phyloP scores from a whole-genome alignment of 2,888 invertebrate species.

The Drosophila mimetica region DNA sequence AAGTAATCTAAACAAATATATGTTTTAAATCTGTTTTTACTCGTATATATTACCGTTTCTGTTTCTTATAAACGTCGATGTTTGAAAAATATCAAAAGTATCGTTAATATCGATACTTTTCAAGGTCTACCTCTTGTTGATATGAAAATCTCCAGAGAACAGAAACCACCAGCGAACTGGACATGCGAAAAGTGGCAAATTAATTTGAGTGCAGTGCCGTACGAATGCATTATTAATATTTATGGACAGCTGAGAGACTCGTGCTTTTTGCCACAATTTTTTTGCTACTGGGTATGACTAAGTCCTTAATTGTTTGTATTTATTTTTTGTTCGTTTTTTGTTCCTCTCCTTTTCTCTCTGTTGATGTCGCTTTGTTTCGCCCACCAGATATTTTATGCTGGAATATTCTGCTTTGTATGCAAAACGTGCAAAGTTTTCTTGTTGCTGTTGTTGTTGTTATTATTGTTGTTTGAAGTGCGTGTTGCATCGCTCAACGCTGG shows the following conservation, averaged over 20 bases:
- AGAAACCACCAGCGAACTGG: no score
- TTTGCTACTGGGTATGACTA: slow-evolving; percentile 5
- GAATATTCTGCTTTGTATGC: slow-evolving; percentile 67
- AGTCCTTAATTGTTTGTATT: slow-evolving; percentile 3
- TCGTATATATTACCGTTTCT: no score
- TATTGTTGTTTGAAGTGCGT: slow-evolving; percentile 31
- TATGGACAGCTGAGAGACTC: not conserved
- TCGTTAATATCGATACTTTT: no score
- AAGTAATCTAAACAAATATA: no score
- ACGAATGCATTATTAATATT: slow-evolving; percentile 2
- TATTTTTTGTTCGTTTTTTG: not conserved
- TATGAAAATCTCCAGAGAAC: not conserved
- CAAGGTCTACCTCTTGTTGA: no score
- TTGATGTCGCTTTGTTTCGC: not conserved
- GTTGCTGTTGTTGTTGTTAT: slow-evolving; percentile 37
- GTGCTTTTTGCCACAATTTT: not conserved
- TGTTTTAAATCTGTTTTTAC: no score
- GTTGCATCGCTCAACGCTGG: slow-evolving; percentile 45
- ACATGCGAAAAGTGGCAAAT: not conserved
- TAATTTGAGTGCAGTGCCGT: not conserved
- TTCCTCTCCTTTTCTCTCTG: slow-evolving; percentile 1
- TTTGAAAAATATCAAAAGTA: no score
- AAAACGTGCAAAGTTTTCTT: slow-evolving; percentile 52
- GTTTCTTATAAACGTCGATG: no score
- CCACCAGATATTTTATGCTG: not conserved